Evolutionary conservation across 2,113 vertebrate species (phyloP), one percentile per base, ranked within the genome.

Genomic region (Ammodytes marinus): DNA sequence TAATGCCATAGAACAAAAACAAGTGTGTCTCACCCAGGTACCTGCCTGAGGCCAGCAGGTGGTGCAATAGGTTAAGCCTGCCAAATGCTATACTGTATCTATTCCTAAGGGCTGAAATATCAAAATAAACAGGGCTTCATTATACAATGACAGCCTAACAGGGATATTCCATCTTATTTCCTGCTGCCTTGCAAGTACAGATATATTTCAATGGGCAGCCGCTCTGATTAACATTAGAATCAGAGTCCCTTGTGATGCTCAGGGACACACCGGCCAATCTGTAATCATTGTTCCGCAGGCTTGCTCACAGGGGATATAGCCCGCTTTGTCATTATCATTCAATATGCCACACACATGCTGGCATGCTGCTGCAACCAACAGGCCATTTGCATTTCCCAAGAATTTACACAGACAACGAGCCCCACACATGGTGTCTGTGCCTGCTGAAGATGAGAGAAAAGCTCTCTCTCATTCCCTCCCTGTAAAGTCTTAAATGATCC

Each of bases 251-350:
- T n/a, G 86, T 74, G 90, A 79, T 65, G 71, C 79, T 75, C 37
- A 79, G 46, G 47, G 84, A 86, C 87, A 89, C 90, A 79, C 54
- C 37, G 59, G 77, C 86, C 89, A 87, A 88, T 88, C 89, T 92
- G 90, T 92, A 93, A 94, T 94, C 93, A 94, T 88, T 87, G 83
- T 92, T 90, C 89, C 39, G 76, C 89, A 91, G 91, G 74, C 87
- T 69, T 61, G 79, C 85, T 89, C 91, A 82, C 71, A 45, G 59
- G 88, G 92, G 86, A 91, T 71, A 68, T 7, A 60, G 74, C 71
- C 76, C 58, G 70, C 82, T 90, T 83, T 82, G 78, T 88, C 83
- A 84, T 84, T 91, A 88, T 88, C 86, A 81, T 86, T 89, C 86
- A 88, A 47, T 60, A 80, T 83, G 81, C 73, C 75, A 83, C 86